A percentile compares a stretch with the other conserved stretches of the same genome.
phyloP scores from a whole-genome alignment of 2,888 invertebrate genomes.

The Arctia plantaginis region DNA sequence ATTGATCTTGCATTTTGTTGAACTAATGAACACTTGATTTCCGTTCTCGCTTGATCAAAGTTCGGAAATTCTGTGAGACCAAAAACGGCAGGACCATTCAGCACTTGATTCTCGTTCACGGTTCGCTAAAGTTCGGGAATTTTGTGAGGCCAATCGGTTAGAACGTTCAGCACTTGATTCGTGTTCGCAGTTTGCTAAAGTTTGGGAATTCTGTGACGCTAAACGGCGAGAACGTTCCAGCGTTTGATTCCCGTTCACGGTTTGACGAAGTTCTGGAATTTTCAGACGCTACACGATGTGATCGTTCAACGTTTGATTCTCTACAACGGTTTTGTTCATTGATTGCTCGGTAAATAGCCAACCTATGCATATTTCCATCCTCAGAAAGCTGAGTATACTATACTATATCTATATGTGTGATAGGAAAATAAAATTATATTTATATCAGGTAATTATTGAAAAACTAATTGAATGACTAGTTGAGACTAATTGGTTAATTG shows the following conservation, averaged over 20 bases:
- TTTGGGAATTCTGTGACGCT: neutral
- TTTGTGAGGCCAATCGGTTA: neutral
- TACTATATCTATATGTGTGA: no score
- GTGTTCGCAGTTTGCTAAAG: neutral
- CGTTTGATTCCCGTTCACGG: neutral
- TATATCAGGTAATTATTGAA: no score
- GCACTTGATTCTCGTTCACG: constrained; percentile 1
- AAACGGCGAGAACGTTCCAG: neutral
- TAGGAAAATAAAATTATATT: no score
- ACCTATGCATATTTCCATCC: neutral
- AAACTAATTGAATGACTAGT: no score
- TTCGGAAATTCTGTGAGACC: constrained; percentile 19
- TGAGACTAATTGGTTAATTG: no score
- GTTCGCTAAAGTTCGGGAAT: constrained; percentile 8
- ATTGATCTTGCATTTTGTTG: constrained; percentile 21
- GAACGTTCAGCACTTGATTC: constrained; percentile 15
- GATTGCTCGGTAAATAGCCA: constrained; percentile 11
- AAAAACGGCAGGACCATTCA: neutral
- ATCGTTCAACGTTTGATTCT: constrained; percentile 25
- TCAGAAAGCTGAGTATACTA: constrained; percentile 36
- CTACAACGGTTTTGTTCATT: constrained; percentile 31
- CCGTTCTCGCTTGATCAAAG: constrained; percentile 16
- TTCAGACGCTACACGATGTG: constrained; percentile 8
- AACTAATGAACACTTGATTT: constrained; percentile 9
- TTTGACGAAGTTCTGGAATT: neutral